Conservation (phyloP, 2,797 vertebrate species). For the Pseudochirops cupreus region DNA sequence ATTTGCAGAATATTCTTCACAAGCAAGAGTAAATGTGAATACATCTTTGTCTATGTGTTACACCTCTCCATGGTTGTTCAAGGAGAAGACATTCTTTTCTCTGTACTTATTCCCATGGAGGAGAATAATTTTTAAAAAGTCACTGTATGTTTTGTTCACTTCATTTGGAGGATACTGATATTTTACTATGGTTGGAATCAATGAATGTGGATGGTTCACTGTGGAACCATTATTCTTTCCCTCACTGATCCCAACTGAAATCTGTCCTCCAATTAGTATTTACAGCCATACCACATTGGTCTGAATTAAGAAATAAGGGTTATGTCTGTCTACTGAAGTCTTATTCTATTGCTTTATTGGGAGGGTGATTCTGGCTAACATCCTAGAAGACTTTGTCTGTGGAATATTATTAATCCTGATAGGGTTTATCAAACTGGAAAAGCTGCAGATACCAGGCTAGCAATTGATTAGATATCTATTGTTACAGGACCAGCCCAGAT, state of each 20-base stretch:
- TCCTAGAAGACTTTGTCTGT: neutral
- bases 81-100: neutral
- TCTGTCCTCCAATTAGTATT: neutral
- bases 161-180: neutral
- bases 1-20: neutral
- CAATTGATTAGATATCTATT: neutral
- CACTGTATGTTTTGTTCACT: neutral
- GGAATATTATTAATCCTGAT: neutral
- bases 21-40: neutral
- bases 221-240: neutral
- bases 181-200: neutral
- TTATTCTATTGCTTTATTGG: neutral
- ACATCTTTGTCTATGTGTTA: neutral
- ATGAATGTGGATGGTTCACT: neutral
- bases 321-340: neutral
- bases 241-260: neutral
- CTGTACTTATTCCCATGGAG: neutral
- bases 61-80: neutral
- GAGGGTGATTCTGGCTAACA: neutral
- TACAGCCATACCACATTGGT: neutral
- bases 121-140: neutral
- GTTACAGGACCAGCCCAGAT: neutral
- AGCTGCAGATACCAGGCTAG: neutral
- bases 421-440: neutral
- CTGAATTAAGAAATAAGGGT: neutral